Percentiles rank a stretch among this genome's conserved stretches.
Conservation (phyloP, 2,888 invertebrate genomes). For the Tetragonula carbonaria region DNA sequence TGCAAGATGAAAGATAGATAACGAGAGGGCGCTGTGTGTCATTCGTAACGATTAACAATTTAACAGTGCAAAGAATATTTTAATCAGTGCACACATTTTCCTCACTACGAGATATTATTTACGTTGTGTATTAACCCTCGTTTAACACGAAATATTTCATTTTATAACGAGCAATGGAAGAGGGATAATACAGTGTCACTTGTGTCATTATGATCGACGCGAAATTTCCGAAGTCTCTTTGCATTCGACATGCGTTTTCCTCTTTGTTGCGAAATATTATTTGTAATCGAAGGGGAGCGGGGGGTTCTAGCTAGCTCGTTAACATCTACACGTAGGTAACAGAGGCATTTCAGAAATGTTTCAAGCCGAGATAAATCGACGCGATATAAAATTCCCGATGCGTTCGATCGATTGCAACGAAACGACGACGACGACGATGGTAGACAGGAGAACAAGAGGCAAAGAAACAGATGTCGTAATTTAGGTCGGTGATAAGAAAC, state of each 20-base stretch:
- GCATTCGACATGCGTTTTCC: background rate
- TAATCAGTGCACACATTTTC: too few species aligned
- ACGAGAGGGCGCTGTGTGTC: too few species aligned
- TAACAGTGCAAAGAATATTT: background rate
- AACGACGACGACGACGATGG: conserved; percentile 33
- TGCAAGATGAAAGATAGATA: background rate
- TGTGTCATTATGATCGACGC: too few species aligned
- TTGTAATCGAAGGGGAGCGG: background rate
- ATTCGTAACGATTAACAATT: background rate
- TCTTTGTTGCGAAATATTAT: background rate
- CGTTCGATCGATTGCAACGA: conserved; percentile 63
- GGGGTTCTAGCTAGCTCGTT: background rate
- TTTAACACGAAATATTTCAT: too few species aligned
- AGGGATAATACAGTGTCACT: too few species aligned
- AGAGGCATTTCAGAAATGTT: conserved; percentile 27
- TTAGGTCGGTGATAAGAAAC: conserved; percentile 74
- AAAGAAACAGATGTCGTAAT: conserved; percentile 73
- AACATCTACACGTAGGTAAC: conserved; percentile 16
- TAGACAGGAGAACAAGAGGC: background rate
- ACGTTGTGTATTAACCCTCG: too few species aligned
- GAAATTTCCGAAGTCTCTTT: background rate
- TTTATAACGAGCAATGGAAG: too few species aligned
- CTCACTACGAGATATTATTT: too few species aligned
- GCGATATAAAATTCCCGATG: conserved; percentile 65
- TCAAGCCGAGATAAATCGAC: background rate